Evolutionary conservation across 2,113 vertebrate species (phyloP).

Genomic region (Mobula birostris): DNA sequence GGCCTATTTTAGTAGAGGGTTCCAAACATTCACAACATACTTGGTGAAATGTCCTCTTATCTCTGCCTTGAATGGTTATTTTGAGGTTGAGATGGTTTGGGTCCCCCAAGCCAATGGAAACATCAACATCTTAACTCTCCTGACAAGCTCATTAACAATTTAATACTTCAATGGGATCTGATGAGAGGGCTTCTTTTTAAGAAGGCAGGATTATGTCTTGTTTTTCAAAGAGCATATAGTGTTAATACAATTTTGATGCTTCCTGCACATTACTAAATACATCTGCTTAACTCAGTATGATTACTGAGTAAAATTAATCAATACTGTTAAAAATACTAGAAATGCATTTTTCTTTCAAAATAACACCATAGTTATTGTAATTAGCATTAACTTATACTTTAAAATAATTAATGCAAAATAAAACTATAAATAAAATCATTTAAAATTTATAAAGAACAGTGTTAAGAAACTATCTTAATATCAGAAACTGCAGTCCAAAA

Average conservation of each 20-base stretch:
- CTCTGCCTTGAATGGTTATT: too few species aligned
- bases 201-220: not conserved
- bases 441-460: not conserved
- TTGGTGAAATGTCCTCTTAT: too few species aligned
- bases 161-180: too few species aligned
- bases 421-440: not conserved
- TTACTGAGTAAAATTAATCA: not conserved
- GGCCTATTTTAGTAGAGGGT: too few species aligned
- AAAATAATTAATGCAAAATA: not conserved
- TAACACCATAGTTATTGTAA: not conserved
- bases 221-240: not conserved
- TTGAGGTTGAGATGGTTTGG: too few species aligned
- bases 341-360: not conserved
- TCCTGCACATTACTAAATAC: not conserved
- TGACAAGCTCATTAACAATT: too few species aligned
- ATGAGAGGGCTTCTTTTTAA: not conserved
- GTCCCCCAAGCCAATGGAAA: too few species aligned
- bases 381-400: not conserved
- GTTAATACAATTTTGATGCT: not conserved
- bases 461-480: not conserved
- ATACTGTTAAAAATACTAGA: not conserved
- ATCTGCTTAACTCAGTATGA: not conserved
- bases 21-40: too few species aligned
- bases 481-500: not conserved
- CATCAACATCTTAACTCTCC: too few species aligned